These are phyloP conservation scores for Tipula confusa DNA, from an alignment of 2,888 invertebrate species.

Conservation along the genomic window DNA sequence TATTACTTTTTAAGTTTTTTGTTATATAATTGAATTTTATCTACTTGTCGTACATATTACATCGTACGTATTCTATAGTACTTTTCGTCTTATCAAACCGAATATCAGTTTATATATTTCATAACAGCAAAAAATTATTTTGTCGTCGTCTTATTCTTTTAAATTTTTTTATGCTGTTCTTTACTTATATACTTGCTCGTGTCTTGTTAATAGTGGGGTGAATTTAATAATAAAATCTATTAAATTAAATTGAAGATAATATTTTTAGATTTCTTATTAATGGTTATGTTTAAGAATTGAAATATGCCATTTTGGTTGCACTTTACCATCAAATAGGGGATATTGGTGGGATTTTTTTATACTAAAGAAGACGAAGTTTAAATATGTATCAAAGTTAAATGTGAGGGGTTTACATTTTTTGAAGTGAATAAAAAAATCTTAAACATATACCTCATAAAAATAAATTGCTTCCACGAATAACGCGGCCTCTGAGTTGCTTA, in stretches of 20 bases:
- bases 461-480: no score
- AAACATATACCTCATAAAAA: no score
- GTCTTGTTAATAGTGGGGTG: neutral
- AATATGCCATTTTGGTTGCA: no score
- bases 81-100: neutral
- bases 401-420: no score
- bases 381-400: no score
- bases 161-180: neutral
- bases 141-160: neutral
- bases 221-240: constrained; percentile 3
- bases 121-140: neutral
- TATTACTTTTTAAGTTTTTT: no score
- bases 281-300: neutral
- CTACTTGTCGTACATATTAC: neutral
- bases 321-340: no score
- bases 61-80: neutral
- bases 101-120: neutral
- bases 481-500: no score
- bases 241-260: constrained; percentile 3
- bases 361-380: no score
- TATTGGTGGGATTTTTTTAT: no score
- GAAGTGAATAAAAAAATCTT: no score
- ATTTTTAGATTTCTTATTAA: neutral
- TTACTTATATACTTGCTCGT: neutral
- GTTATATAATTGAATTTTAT: neutral